These are phyloP conservation scores for Eupithecia tripunctaria DNA, from an alignment of 2,888 invertebrate species.

Conservation along the genomic window DNA sequence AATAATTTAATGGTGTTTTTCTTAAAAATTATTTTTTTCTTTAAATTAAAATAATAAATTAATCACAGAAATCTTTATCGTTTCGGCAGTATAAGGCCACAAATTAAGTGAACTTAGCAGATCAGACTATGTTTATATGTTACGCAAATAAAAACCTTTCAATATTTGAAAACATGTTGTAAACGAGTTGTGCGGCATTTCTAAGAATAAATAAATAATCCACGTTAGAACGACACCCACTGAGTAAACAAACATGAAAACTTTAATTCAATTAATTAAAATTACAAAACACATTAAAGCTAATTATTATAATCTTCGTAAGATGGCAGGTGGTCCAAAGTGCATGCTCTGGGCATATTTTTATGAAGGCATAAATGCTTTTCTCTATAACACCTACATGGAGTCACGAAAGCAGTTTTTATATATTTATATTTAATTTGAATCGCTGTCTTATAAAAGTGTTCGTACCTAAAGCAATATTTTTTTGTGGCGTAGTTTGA, in stretches of 20 bases:
- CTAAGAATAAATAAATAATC: neutral
- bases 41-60: too few relatives aligned
- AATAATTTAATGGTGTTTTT: too few relatives aligned
- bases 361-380: constrained; percentile 6
- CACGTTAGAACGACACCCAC: constrained; percentile 14
- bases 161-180: neutral
- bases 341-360: constrained; percentile 9
- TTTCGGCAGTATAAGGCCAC: too few relatives aligned
- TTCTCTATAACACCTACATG: constrained; percentile 2
- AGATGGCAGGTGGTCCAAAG: constrained; percentile 27
- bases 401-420: neutral
- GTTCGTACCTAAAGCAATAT: too few relatives aligned
- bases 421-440: neutral
- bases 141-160: neutral
- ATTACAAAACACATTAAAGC: constrained; percentile 13
- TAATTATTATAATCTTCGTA: constrained; percentile 16
- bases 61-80: too few relatives aligned
- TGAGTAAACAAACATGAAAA: constrained; percentile 15
- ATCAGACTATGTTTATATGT: neutral
- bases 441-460: neutral
- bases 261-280: constrained; percentile 19
- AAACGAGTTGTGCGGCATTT: constrained; percentile 1
- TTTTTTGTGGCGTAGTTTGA: too few relatives aligned
- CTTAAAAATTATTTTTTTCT: too few relatives aligned
- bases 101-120: neutral